phyloP scores from a whole-genome alignment of 1,140 invertebrate genomes.

The Cydia amplana region DNA sequence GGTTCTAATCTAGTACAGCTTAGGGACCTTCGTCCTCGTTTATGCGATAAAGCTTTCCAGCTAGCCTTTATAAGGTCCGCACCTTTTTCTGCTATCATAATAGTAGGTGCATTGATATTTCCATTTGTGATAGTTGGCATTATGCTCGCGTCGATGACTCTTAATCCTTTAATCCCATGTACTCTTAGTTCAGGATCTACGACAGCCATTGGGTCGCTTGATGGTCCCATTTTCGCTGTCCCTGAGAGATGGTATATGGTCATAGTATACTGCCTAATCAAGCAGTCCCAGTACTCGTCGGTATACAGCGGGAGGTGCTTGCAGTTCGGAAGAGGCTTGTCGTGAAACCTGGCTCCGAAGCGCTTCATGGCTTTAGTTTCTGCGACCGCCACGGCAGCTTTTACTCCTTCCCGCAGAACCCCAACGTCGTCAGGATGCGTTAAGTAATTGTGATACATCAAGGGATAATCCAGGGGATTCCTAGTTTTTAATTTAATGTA shows the following conservation, averaged over 20 bases:
- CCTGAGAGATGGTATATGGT: conserved; percentile 93
- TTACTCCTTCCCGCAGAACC: conserved; percentile 90
- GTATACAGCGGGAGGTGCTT: conserved; percentile 87
- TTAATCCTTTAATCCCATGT: conserved; percentile 86
- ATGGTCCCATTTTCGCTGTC: conserved; percentile 91
- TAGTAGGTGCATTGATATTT: conserved; percentile 91
- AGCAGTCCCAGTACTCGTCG: conserved; percentile 92
- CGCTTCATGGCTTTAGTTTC: conserved; percentile 86
- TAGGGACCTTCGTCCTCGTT: conserved; percentile 58
- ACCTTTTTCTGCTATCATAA: conserved; percentile 97
- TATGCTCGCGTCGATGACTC: conserved; percentile 90
- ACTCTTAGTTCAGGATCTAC: conserved; percentile 90
- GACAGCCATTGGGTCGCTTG: conserved; percentile 87
- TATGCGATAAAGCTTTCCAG: conserved; percentile 79
- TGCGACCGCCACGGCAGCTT: conserved; percentile 89
- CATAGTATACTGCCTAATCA: conserved; percentile 89
- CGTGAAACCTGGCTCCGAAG: conserved; percentile 88
- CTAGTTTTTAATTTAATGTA: conserved; percentile 86
- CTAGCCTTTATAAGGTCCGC: conserved; percentile 90
- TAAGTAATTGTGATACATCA: conserved; percentile 94
- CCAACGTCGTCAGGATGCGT: conserved; percentile 89
- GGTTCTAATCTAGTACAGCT: conserved; percentile 50
- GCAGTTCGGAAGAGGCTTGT: conserved; percentile 87
- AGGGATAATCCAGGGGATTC: conserved; percentile 91
- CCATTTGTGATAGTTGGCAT: conserved; percentile 91